Conservation (phyloP, 1,140 invertebrate genomes). For the Orchestia grillus region DNA sequence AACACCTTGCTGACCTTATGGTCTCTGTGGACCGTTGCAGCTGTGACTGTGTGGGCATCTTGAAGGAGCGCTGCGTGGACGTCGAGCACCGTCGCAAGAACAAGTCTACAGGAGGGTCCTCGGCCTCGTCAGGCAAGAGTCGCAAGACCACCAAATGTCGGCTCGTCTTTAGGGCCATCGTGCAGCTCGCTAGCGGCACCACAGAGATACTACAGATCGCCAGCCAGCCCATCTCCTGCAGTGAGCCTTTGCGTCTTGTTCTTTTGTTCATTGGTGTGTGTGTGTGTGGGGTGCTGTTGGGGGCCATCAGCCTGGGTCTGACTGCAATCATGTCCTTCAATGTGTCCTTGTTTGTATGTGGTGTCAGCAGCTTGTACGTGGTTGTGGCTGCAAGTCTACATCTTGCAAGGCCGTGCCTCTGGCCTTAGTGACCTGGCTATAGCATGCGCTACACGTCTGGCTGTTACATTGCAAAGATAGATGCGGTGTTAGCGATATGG, state of each 20-base stretch:
- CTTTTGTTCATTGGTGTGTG: background rate
- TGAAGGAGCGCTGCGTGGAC: constrained; percentile 96
- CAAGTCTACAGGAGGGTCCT: constrained; percentile 59
- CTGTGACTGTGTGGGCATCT: constrained; percentile 78
- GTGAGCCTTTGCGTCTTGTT: constrained; percentile 77
- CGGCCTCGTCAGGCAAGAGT: constrained; percentile 83
- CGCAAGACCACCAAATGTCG: constrained; percentile 90
- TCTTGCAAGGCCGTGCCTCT: no score
- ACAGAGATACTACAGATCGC: constrained; percentile 90
- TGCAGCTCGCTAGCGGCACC: constrained; percentile 80
- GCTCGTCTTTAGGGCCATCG: constrained; percentile 91
- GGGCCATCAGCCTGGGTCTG: no score
- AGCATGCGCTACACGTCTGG: no score
- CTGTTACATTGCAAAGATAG: no score
- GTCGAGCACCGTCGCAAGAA: constrained; percentile 83
- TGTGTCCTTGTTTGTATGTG: background rate
- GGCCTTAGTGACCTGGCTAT: no score
- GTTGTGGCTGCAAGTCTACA: no score
- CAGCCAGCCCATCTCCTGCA: constrained; percentile 94
- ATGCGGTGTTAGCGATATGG: no score
- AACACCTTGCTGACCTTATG: background rate
- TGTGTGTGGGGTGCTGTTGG: no score
- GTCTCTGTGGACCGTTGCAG: constrained; percentile 69
- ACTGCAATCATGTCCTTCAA: background rate
- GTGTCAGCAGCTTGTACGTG: no score